These are phyloP conservation scores for Acanthoscelides obtectus DNA, from an alignment of 2,888 invertebrate genomes.

Conservation along the genomic window DNA sequence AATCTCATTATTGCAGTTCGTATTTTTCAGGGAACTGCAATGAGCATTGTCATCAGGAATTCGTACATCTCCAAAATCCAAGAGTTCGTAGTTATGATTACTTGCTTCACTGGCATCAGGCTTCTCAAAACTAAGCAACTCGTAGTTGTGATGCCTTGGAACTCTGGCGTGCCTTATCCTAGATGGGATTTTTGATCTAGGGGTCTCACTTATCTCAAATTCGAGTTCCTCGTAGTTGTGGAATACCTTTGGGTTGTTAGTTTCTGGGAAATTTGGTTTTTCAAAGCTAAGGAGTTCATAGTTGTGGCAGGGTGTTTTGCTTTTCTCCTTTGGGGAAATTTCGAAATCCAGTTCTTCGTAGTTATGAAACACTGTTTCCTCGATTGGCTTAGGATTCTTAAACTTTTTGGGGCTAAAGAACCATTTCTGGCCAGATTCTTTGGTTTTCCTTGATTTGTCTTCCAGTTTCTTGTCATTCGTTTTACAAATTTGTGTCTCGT, in stretches of 20 bases:
- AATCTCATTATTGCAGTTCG: neutral
- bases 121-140: neutral
- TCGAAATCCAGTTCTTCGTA: neutral
- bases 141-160: neutral
- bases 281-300: neutral
- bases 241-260: neutral
- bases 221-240: neutral
- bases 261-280: neutral
- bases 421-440: neutral
- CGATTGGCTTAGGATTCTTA: neutral
- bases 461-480: conserved; percentile 3
- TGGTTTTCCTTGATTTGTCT: conserved; percentile 1
- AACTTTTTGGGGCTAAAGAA: neutral
- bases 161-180: neutral
- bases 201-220: neutral
- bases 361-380: neutral
- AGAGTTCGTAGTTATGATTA: neutral
- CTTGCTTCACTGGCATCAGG: neutral
- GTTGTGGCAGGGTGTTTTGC: neutral
- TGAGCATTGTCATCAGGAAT: neutral
- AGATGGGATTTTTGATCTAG: neutral
- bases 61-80: neutral
- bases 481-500: conserved; percentile 1
- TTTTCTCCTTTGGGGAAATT: neutral
- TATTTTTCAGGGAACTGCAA: neutral